Evolutionary conservation across 2,797 vertebrate species (phyloP).

Genomic region (Carcharodon carcharias): DNA sequence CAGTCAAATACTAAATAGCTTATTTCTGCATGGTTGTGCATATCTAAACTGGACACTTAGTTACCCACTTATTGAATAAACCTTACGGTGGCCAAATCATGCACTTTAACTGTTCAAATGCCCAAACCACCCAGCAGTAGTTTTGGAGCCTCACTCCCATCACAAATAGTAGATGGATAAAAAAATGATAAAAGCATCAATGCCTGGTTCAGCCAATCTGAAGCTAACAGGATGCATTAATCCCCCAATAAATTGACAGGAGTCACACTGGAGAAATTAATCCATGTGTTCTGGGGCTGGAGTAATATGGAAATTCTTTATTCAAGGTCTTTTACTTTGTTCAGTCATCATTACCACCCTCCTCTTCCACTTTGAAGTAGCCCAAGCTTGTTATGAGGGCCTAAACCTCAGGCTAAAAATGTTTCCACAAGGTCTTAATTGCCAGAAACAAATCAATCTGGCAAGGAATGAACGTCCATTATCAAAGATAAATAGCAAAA

Average conservation of each 20-base stretch:
- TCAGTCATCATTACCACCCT: not conserved
- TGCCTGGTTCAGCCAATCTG: not conserved
- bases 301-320: not conserved
- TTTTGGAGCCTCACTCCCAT: too few relatives aligned
- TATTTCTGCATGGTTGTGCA: not conserved
- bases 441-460: not conserved
- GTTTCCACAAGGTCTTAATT: not conserved
- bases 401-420: not conserved
- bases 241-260: not conserved
- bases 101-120: not conserved
- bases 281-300: not conserved
- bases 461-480: not conserved
- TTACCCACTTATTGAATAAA: not conserved
- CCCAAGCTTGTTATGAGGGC: not conserved
- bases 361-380: not conserved
- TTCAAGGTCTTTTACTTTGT: not conserved
- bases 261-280: not conserved
- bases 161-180: too few relatives aligned
- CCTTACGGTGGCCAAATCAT: not conserved
- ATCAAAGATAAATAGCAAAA: not conserved
- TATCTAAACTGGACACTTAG: not conserved
- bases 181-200: not conserved
- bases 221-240: too few relatives aligned
- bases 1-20: too few relatives aligned
- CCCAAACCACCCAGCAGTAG: not conserved